Evolutionary conservation across 2,888 invertebrate genomes (phyloP).

Genomic region (Thecocarcelia acutangulata): DNA sequence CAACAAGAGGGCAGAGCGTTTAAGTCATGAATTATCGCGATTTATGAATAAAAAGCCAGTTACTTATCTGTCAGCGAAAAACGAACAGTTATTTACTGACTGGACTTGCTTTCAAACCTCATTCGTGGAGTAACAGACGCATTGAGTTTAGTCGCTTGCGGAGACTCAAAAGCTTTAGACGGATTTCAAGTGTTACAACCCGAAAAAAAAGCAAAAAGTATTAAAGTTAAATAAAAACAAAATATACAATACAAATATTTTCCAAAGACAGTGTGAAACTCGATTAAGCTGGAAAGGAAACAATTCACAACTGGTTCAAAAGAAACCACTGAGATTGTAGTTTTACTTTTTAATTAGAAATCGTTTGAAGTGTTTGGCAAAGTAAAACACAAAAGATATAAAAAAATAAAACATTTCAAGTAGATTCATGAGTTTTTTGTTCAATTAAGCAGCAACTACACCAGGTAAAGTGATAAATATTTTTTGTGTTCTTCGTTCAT

Average conservation of each 20-base stretch:
- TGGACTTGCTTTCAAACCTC: slow-evolving; percentile 39
- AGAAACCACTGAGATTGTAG: not conserved
- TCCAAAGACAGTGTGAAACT: slow-evolving; percentile 5
- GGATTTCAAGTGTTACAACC: slow-evolving; percentile 43
- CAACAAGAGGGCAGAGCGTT: slow-evolving; percentile 1
- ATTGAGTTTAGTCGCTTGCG: slow-evolving; percentile 60
- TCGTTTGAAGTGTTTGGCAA: too few species aligned
- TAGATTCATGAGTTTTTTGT: slow-evolving; percentile 13
- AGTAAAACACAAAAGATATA: slow-evolving; percentile 30
- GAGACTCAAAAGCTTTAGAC: slow-evolving; percentile 68
- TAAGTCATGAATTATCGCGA: slow-evolving; percentile 7
- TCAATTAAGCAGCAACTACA: too few species aligned
- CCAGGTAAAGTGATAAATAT: too few species aligned
- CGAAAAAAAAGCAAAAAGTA: slow-evolving; percentile 5
- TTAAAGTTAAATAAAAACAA: slow-evolving; percentile 17
- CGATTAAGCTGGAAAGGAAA: slow-evolving; percentile 17
- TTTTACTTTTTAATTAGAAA: slow-evolving; percentile 11
- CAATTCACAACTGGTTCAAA: slow-evolving; percentile 9
- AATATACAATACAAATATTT: slow-evolving; percentile 17
- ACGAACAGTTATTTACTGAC: slow-evolving; percentile 12
- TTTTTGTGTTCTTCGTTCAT: too few species aligned
- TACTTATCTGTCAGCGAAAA: slow-evolving; percentile 8
- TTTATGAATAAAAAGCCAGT: slow-evolving; percentile 32
- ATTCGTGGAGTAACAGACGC: slow-evolving; percentile 34
- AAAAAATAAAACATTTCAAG: too few species aligned